Percentiles rank a stretch among this genome's conserved stretches.
Evolutionary conservation across 2,888 invertebrate genomes (phyloP).

Genomic region (Scaptomyza reducta): DNA sequence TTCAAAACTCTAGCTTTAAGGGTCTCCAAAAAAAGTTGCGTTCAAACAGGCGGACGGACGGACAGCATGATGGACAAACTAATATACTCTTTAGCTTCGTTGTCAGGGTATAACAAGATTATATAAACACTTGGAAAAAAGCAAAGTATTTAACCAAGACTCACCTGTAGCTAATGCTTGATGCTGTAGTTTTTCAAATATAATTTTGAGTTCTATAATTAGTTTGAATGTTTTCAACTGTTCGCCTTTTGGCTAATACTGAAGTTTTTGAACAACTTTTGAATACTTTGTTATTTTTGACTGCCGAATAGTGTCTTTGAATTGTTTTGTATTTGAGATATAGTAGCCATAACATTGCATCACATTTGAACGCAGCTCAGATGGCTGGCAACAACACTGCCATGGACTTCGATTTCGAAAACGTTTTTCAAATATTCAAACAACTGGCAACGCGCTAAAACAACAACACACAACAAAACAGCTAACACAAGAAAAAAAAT

Average conservation of each 20-base stretch:
- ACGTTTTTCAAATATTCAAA: background rate
- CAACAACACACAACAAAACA: slow-evolving; percentile 4
- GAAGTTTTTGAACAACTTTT: slow-evolving; percentile 19
- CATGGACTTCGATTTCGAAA: slow-evolving; percentile 14
- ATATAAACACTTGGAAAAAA: background rate
- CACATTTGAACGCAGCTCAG: slow-evolving; percentile 11
- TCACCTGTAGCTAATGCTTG: slow-evolving; percentile 25
- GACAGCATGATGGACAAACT: too few species aligned
- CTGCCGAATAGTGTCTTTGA: slow-evolving; percentile 31
- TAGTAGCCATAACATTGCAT: slow-evolving; percentile 57
- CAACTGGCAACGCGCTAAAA: slow-evolving; percentile 1
- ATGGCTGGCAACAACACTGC: background rate
- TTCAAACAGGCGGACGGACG: too few species aligned
- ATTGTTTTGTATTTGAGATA: slow-evolving; percentile 47
- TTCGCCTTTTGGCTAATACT: background rate
- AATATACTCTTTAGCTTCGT: background rate
- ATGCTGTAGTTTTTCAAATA: too few species aligned
- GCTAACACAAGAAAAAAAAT: slow-evolving; percentile 3
- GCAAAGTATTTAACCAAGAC: background rate
- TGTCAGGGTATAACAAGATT: background rate
- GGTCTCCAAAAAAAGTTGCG: too few species aligned
- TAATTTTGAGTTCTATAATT: too few species aligned
- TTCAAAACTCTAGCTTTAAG: too few species aligned
- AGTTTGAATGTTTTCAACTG: slow-evolving; percentile 13
- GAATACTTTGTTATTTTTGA: slow-evolving; percentile 27